Evolutionary conservation across 2,113 vertebrate genomes (phyloP).

Genomic region (Dipodomys ordii): DNA sequence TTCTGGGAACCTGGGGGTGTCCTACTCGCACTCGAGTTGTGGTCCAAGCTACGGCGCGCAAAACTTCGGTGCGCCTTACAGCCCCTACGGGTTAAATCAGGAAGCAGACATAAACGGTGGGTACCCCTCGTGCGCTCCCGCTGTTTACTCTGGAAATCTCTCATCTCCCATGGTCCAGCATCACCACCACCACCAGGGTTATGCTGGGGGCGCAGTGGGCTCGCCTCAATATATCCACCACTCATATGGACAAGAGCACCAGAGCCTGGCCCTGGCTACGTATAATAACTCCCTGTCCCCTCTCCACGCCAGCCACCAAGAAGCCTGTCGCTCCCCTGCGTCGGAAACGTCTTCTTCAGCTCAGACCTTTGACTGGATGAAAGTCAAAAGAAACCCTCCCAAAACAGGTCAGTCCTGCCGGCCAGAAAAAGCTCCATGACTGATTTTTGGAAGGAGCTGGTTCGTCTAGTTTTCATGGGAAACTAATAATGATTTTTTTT

Average conservation of each 20-base stretch:
- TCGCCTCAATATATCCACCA: constrained; percentile 93
- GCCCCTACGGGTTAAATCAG: constrained; percentile 93
- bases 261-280: constrained; percentile 88
- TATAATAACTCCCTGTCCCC: constrained; percentile 94
- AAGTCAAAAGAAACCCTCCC: constrained; percentile 98
- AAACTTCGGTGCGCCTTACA: constrained; percentile 93
- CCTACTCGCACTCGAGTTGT: constrained; percentile 93
- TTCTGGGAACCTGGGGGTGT: constrained; percentile 90
- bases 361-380: constrained; percentile 99
- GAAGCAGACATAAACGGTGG: constrained; percentile 93
- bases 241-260: constrained; percentile 94
- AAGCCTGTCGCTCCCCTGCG: constrained; percentile 93
- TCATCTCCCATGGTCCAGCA: constrained; percentile 92
- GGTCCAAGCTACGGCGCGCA: constrained; percentile 92
- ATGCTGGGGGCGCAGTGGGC: constrained; percentile 90
- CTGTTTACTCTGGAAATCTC: constrained; percentile 96
- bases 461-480: constrained; percentile 8
- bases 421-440: background rate
- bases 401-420: constrained; percentile 94
- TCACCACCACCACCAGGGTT: constrained; percentile 92
- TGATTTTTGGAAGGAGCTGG: constrained; percentile 27
- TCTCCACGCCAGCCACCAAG: constrained; percentile 92
- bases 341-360: constrained; percentile 92
- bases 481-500: background rate
- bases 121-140: constrained; percentile 92